A percentile compares a stretch with the other conserved stretches of the same genome.
Conservation (phyloP, 2,113 vertebrate genomes). For the Solea senegalensis region DNA sequence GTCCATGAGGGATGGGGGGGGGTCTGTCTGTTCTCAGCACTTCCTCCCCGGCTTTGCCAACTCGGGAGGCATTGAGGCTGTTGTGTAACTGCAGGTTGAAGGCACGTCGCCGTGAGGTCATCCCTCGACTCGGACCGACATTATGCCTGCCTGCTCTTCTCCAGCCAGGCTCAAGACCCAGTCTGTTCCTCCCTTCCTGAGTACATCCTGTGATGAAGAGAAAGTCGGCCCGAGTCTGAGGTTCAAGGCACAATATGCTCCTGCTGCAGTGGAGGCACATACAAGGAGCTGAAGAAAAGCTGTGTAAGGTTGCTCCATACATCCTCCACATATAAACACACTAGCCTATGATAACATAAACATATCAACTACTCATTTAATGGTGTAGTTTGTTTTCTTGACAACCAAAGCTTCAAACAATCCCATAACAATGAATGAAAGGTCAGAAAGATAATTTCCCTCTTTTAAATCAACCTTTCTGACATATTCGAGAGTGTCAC, state of each 20-base stretch:
- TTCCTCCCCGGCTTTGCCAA: conserved; percentile 64
- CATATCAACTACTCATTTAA: too few relatives aligned
- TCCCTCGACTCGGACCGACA: conserved; percentile 50
- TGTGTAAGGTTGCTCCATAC: background rate
- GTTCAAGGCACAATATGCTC: conserved; percentile 1
- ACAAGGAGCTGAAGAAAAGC: conserved; percentile 25
- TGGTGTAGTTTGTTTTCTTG: background rate
- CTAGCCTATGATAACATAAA: background rate
- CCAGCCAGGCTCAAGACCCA: conserved; percentile 32
- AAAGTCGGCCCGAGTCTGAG: conserved; percentile 60
- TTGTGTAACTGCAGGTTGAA: conserved; percentile 60
- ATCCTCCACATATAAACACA: background rate
- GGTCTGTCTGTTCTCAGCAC: conserved; percentile 60
- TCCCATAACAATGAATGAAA: too few relatives aligned
- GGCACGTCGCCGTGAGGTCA: conserved; percentile 63
- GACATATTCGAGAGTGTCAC: too few relatives aligned
- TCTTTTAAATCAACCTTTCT: too few relatives aligned
- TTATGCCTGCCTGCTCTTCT: conserved; percentile 26
- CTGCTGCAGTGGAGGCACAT: conserved; percentile 17
- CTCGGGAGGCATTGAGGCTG: conserved; percentile 45
- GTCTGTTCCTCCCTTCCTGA: conserved; percentile 61
- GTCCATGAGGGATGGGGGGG: conserved; percentile 37
- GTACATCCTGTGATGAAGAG: conserved; percentile 56
- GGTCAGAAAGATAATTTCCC: too few relatives aligned
- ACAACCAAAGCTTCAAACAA: too few relatives aligned